Evolutionary conservation across 2,113 vertebrate species (phyloP).

Genomic region (Melanostigma gelatinosum): DNA sequence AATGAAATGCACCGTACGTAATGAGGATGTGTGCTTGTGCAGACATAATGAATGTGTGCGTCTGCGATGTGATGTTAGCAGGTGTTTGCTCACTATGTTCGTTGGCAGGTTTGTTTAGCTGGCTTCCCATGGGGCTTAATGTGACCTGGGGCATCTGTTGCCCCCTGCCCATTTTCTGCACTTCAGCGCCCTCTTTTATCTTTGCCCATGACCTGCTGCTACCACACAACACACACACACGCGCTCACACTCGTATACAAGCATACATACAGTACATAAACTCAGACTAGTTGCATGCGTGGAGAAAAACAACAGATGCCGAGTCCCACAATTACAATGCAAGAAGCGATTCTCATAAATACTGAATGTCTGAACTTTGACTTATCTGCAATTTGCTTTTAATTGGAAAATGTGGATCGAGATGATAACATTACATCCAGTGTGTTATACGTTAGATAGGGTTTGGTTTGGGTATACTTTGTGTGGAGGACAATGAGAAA

Average conservation of each 20-base stretch:
- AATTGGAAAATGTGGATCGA: neutral
- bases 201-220: slow-evolving; percentile 59
- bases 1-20: neutral
- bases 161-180: slow-evolving; percentile 60
- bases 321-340: slow-evolving; percentile 21
- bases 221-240: slow-evolving; percentile 17
- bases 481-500: neutral
- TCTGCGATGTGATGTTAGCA: slow-evolving; percentile 53
- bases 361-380: slow-evolving; percentile 20
- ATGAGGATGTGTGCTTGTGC: slow-evolving; percentile 14
- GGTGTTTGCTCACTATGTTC: slow-evolving; percentile 64
- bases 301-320: slow-evolving; percentile 65
- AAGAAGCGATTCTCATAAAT: slow-evolving; percentile 29
- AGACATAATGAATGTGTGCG: slow-evolving; percentile 44
- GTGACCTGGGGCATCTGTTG: slow-evolving; percentile 73
- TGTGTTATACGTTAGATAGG: neutral
- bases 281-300: slow-evolving; percentile 2
- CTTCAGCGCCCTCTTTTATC: slow-evolving; percentile 54
- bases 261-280: neutral
- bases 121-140: slow-evolving; percentile 41
- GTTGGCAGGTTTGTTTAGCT: slow-evolving; percentile 66
- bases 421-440: neutral
- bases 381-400: slow-evolving; percentile 26
- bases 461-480: neutral
- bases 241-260: neutral